These are phyloP conservation scores for Neuroterus valhalla DNA, from an alignment of 1,140 invertebrate genomes.

Conservation along the genomic window DNA sequence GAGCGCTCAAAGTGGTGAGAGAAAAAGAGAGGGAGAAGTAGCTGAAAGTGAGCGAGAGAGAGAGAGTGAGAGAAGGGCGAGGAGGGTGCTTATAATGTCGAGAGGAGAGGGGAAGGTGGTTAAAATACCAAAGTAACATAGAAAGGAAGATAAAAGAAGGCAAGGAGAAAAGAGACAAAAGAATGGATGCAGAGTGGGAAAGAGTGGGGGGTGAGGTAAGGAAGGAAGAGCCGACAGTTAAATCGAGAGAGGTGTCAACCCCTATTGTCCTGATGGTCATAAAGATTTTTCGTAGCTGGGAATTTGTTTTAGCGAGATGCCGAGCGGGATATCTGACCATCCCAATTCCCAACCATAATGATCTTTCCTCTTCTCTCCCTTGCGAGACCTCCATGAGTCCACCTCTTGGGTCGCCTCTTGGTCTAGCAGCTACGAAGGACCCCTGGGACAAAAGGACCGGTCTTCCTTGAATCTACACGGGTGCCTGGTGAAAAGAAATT, in stretches of 20 bases:
- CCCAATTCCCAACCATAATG: conserved; percentile 70
- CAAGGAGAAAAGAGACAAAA: conserved; percentile 31
- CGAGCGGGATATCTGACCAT: conserved; percentile 55
- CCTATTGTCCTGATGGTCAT: conserved; percentile 53
- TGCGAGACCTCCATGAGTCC: conserved; percentile 50
- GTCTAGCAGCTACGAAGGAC: conserved; percentile 57
- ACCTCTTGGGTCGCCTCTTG: too few species aligned
- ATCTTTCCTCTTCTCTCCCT: conserved; percentile 51
- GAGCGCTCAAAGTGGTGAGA: conserved; percentile 31
- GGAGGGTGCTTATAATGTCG: too few species aligned
- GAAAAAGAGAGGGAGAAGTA: conserved; percentile 32
- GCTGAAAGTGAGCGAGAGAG: conserved; percentile 24
- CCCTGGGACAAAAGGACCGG: conserved; percentile 61
- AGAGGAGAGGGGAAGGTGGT: conserved; percentile 30
- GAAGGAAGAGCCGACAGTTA: conserved; percentile 37
- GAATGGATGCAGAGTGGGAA: conserved; percentile 31
- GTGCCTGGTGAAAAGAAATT: conserved; percentile 44
- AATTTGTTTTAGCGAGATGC: conserved; percentile 64
- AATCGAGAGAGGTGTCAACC: conserved; percentile 61
- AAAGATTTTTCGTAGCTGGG: conserved; percentile 60
- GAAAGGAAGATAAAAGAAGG: conserved; percentile 34
- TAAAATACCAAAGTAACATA: conserved; percentile 35
- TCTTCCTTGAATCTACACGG: conserved; percentile 59
- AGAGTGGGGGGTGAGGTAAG: neutral
- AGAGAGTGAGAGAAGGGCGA: conserved; percentile 21